Conservation (phyloP, 2,888 invertebrate species). For the Polydrusus pterygomalis region DNA sequence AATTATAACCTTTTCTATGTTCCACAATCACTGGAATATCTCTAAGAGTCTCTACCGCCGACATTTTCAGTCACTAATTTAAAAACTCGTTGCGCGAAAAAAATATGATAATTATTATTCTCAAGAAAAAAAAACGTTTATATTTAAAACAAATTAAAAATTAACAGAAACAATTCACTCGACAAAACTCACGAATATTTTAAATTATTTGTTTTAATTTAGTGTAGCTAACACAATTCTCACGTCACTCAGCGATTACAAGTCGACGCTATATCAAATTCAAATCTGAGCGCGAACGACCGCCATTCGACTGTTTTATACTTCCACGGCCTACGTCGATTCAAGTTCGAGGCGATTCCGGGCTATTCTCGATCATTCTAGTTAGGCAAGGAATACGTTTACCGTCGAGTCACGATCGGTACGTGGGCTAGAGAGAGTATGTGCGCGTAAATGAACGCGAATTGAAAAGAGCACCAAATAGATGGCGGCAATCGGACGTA, state of each 20-base stretch:
- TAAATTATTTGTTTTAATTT: background rate
- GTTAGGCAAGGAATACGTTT: constrained; percentile 15
- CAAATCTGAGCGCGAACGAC: constrained; percentile 32
- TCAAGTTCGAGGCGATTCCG: constrained; percentile 21
- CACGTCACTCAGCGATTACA: background rate
- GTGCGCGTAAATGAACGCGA: background rate
- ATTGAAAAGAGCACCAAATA: background rate
- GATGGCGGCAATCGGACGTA: background rate
- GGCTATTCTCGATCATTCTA: constrained; percentile 17
- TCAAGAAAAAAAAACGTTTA: background rate
- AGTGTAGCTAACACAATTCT: background rate
- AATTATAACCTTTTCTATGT: constrained; percentile 24
- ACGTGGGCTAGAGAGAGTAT: background rate
- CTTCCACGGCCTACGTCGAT: constrained; percentile 24
- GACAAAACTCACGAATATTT: background rate
- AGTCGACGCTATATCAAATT: constrained; percentile 4
- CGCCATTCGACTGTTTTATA: constrained; percentile 32
- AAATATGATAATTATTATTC: no score
- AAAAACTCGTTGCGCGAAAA: background rate
- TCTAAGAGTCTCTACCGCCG: constrained; percentile 45
- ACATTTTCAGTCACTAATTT: constrained; percentile 31
- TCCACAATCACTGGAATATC: constrained; percentile 52
- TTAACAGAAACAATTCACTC: background rate
- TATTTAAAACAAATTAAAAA: constrained; percentile 4
- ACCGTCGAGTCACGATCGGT: background rate